These are phyloP conservation scores for Craseonycteris thonglongyai DNA, from an alignment of 2,113 vertebrate species.

Conservation along the genomic window DNA sequence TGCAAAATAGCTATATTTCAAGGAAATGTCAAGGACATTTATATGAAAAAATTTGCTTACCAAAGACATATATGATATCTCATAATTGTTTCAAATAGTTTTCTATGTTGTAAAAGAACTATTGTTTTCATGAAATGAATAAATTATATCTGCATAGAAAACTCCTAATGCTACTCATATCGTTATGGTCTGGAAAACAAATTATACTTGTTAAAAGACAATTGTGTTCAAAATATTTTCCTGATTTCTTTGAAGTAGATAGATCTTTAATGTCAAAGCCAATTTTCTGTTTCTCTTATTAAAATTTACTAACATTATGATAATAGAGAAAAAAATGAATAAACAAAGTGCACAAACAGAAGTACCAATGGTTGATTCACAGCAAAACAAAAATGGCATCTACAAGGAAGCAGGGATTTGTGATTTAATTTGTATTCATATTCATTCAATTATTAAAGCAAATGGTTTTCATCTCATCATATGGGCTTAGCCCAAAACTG, in stretches of 20 bases:
- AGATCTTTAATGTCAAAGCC: conserved; percentile 22
- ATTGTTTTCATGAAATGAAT: conserved; percentile 21
- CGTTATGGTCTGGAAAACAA: background rate
- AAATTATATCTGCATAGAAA: background rate
- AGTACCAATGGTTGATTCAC: background rate
- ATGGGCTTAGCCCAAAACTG: background rate
- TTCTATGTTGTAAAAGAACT: background rate
- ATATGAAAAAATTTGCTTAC: background rate
- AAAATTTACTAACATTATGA: conserved; percentile 18
- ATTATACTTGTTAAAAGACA: conserved; percentile 9
- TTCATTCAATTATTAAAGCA: conserved; percentile 3
- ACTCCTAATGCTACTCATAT: background rate
- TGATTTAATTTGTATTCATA: conserved; percentile 49
- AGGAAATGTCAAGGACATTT: background rate
- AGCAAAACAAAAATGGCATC: conserved; percentile 28
- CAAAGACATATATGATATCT: background rate
- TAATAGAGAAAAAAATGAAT: conserved; percentile 13
- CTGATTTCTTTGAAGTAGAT: conserved; percentile 35
- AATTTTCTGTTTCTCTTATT: conserved; percentile 52
- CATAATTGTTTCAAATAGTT: conserved; percentile 24
- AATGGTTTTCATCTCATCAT: background rate
- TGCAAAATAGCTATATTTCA: background rate
- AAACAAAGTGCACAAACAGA: conserved; percentile 8
- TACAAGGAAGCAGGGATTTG: background rate
- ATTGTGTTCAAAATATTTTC: conserved; percentile 35